These are phyloP conservation scores for Tachystola acroxantha DNA, from an alignment of 2,888 invertebrate species.

Conservation along the genomic window DNA sequence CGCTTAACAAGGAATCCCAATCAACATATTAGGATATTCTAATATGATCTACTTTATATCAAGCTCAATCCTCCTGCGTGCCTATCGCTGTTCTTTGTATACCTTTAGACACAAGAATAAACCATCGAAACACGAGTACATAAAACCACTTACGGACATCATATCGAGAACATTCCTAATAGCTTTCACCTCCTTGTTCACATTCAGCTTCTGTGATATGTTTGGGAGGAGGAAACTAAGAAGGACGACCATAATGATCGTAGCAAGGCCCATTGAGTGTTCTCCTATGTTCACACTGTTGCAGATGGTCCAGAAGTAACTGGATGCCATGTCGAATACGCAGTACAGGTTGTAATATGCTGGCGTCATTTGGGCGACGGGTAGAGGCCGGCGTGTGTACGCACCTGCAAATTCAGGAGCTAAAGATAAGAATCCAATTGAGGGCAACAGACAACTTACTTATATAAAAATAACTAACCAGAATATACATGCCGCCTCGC, in stretches of 20 bases:
- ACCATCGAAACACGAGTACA: too few species aligned
- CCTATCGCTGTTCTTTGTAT: too few species aligned
- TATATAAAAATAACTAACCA: too few species aligned
- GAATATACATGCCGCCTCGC: too few species aligned
- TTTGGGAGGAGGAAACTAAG: constrained; percentile 47
- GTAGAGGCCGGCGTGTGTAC: constrained; percentile 3
- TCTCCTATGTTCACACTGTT: constrained; percentile 9
- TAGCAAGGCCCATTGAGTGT: constrained; percentile 33
- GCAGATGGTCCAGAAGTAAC: constrained; percentile 25
- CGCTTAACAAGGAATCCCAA: too few species aligned
- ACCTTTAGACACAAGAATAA: too few species aligned
- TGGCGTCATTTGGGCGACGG: background rate
- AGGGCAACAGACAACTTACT: too few species aligned
- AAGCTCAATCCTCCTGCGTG: too few species aligned
- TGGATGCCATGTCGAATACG: constrained; percentile 11
- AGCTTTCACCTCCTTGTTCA: constrained; percentile 37
- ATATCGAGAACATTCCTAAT: constrained; percentile 42
- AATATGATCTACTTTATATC: too few species aligned
- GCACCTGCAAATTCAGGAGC: constrained; percentile 5
- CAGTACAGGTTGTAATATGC: background rate
- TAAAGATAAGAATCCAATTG: too few species aligned
- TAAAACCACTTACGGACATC: constrained; percentile 37
- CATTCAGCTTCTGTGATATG: constrained; percentile 40
- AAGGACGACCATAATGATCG: constrained; percentile 36
- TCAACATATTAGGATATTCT: too few species aligned